These are phyloP conservation scores for Microctenopoma lineatum DNA, from an alignment of 2,797 vertebrate genomes.

Conservation along the genomic window DNA sequence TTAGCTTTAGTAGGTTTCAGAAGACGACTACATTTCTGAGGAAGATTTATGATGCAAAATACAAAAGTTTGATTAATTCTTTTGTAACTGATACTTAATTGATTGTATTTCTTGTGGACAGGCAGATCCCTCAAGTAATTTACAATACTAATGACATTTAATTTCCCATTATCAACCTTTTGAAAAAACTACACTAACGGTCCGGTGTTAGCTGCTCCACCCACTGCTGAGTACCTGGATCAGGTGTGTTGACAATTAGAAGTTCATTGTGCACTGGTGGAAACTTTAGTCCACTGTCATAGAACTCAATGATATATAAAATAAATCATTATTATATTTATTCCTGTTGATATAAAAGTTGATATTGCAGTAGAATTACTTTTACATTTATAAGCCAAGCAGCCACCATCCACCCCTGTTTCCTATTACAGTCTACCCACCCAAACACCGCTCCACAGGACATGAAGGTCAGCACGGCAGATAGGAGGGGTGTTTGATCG, in stretches of 20 bases:
- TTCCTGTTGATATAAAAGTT: background rate
- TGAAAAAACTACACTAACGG: background rate
- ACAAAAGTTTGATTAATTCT: too few relatives aligned
- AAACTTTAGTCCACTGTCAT: background rate
- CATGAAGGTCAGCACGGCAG: conserved; percentile 74
- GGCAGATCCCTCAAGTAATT: too few relatives aligned
- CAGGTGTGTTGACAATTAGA: too few relatives aligned
- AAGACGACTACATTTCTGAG: background rate
- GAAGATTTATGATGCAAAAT: background rate
- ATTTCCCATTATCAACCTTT: too few relatives aligned
- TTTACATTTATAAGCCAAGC: conserved; percentile 7
- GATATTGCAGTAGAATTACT: conserved; percentile 18
- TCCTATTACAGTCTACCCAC: conserved; percentile 42
- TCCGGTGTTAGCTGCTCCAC: background rate
- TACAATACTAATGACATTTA: too few relatives aligned
- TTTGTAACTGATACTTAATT: background rate
- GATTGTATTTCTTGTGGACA: too few relatives aligned
- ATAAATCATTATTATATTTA: too few relatives aligned
- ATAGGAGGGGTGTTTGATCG: conserved; percentile 80
- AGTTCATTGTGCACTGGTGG: background rate
- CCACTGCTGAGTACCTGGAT: too few relatives aligned
- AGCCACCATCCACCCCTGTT: conserved; percentile 1
- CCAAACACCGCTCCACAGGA: conserved; percentile 53
- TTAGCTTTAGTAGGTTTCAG: background rate
- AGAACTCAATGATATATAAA: background rate